Base-by-base conservation (phyloP, 2,113 vertebrate genomes). In the Syrmaticus mikado region DNA sequence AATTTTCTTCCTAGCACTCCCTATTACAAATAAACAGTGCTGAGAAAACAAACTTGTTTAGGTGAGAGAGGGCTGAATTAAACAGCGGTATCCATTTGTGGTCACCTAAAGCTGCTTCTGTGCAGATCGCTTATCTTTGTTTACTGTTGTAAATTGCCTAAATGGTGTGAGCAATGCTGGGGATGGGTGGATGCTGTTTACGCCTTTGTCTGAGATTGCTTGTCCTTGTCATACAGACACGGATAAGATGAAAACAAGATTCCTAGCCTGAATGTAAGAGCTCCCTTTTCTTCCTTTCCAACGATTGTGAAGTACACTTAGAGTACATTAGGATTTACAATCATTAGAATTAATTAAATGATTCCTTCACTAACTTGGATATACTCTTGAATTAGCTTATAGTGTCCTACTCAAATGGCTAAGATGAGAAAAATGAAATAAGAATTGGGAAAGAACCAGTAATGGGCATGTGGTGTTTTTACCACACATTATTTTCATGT, bases 31-130 rank as follows among this genome's bases (percentile, higher is more conserved):
- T 92, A 97, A 97, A 95, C 92, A 93, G 25, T 0, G 0, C 80
- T 93, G 96, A 95, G 92, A 96, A 97, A 95, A 92, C 91, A 96
- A 90, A 96, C 91, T 94, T 93, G 87, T 94, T 96, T 94, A 95
- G 94, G 64, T 94, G 90, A 95, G 90, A 95, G 85, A 80, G 84
- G 82, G 60, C 32, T 92, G 94, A 94, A 91, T 96, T 94, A 94
- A 93, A 71, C 84, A 91, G 92, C 21, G n/a, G 91, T 93, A 95
- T 77, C 82, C 92, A 94, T 87, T 95, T 96, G 93, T 94, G 92
- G 94, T 95, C 95, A 96, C 76, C 70, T 82, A 91, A 97, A 96
- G 93, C 76, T 94, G 88, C 86, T 89, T 94, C 89, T 85, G 43
- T 83, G 94, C 94, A 96, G 93, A 92, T 96, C 32, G 19, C 91